Evolutionary conservation across 2,797 vertebrate genomes (phyloP), one percentile per base, ranked within the genome.

Genomic region (Ctenopoma kingsleyae): DNA sequence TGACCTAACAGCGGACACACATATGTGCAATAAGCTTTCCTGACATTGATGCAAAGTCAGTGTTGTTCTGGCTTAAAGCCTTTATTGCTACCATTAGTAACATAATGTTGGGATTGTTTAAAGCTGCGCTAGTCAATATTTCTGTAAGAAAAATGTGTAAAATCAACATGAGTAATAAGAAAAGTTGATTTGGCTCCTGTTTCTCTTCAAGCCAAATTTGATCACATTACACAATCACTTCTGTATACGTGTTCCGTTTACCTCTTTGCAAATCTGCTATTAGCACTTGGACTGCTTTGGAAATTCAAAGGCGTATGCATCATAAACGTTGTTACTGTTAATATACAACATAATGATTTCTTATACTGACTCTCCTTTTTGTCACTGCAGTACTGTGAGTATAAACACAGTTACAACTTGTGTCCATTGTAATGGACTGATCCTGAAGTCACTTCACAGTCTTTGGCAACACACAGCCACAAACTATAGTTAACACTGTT

Each of bases 1-100:
- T 79, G 85, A 86, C 84, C 85, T 64, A 58, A 64, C 41, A 8
- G 58, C 15, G 47, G 82, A 51, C 10, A 6, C 55, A 30, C 41
- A 67, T 10, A 46, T 48, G 57, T 64, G 56, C 25, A 27, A 30
- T 1, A 1, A 62, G 71, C 56, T 54, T 51, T 17, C 19, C 43
- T 83, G 86, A 89, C 84, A 84, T 86, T 88, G 82, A 85, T 67
- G 55, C 74, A 86, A 88, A 86, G 82, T 89, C 71, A 59, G 27
- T 44, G 19, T 12, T 35, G 41, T 49, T 56, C 46, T 71, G 8
- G n/a, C 20, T 27, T 13, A 52, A 20, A n/a, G 22, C 6, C 13
- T 59, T 35, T 32, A 23, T 66, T 57, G 9, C 13, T 13, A 0
- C 17, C 59, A 11, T 15, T 35, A 13, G n/a, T 36, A 25, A 9